phyloP scores from a whole-genome alignment of 2,797 vertebrate genomes.

The Phoebastria nigripes region DNA sequence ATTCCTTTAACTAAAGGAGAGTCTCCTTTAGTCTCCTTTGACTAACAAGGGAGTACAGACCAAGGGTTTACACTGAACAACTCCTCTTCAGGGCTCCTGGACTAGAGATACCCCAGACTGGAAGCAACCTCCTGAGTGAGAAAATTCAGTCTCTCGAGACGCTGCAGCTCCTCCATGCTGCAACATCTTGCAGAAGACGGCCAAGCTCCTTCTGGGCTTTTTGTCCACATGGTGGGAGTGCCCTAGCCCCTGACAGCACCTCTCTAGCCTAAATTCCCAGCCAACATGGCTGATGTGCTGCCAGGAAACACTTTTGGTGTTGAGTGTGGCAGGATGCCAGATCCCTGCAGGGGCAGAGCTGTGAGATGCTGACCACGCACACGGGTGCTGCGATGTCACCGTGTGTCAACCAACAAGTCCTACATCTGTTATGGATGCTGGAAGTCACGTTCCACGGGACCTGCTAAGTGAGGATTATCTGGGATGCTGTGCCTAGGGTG shows the following conservation, averaged over 20 bases:
- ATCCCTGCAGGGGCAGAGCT: neutral
- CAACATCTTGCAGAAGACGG: neutral
- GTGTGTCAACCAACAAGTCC: neutral
- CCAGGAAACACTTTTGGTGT: neutral
- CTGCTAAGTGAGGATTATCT: neutral
- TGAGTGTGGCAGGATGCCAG: neutral
- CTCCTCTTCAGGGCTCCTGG: neutral
- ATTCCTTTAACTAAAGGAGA: neutral
- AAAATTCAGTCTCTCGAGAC: neutral
- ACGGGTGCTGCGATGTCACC: fast-evolving
- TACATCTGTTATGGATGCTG: neutral
- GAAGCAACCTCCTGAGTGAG: neutral
- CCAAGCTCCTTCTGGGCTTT: neutral
- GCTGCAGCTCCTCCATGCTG: neutral
- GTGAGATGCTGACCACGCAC: neutral
- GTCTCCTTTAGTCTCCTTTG: neutral
- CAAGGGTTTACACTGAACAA: neutral
- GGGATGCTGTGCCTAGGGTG: neutral
- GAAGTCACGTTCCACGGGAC: neutral
- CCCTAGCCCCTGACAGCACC: neutral
- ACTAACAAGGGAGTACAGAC: neutral
- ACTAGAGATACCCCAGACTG: neutral
- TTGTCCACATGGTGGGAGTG: neutral
- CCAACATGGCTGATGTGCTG: neutral
- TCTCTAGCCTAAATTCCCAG: neutral